Evolutionary conservation across 2,113 vertebrate species (phyloP).

Genomic region (Odontophorus gujanensis): DNA sequence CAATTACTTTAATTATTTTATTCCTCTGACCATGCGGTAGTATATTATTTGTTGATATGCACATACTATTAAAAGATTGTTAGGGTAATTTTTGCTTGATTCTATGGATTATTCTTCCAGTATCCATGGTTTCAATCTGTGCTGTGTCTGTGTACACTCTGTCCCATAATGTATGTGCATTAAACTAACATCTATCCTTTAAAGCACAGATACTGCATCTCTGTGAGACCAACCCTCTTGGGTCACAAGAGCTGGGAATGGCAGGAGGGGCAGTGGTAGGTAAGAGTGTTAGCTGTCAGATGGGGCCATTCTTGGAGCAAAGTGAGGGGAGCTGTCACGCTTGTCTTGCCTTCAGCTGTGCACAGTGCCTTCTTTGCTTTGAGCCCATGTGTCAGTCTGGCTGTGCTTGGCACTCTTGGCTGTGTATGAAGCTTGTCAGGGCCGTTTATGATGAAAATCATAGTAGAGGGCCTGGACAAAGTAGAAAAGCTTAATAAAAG

Average conservation of each 20-base stretch:
- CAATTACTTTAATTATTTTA: background rate
- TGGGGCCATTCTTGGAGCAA: background rate
- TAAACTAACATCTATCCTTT: background rate
- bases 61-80: background rate
- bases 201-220: background rate
- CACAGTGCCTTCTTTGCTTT: rapidly evolving
- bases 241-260: rapidly evolving
- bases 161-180: background rate
- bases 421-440: background rate
- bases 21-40: background rate
- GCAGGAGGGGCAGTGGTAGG: background rate
- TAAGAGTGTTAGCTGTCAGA: background rate
- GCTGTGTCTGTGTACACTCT: background rate
- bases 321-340: background rate
- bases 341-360: background rate
- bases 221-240: background rate
- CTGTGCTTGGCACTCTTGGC: background rate
- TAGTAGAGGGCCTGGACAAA: background rate
- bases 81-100: background rate
- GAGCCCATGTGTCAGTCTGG: background rate
- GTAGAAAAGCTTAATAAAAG: background rate
- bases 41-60: background rate
- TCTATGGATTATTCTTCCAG: background rate
- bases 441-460: background rate
- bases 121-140: background rate